A percentile compares a stretch with the other conserved stretches of the same genome.
Conservation (phyloP, 2,888 invertebrate genomes). For the Amaurobius ferox region DNA sequence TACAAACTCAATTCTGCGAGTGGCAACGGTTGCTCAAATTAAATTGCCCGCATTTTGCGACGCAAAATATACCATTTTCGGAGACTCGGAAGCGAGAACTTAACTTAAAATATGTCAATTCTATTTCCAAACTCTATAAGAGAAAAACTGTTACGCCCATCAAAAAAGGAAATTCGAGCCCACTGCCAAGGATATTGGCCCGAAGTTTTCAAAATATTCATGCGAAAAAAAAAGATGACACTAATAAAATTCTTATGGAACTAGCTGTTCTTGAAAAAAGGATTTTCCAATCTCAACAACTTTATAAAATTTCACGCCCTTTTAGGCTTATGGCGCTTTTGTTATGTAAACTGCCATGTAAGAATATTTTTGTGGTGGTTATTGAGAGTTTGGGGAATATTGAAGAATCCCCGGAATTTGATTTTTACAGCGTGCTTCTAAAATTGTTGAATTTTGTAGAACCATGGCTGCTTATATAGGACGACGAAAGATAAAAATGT, state of each 20-base stretch:
- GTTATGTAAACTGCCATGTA: not conserved
- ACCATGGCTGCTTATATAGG: too few relatives aligned
- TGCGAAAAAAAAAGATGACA: not conserved
- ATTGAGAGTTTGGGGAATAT: not conserved
- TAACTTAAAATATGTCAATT: not conserved
- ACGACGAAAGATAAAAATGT: too few relatives aligned
- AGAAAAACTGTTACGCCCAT: not conserved
- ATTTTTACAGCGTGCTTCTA: not conserved
- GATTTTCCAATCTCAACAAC: not conserved
- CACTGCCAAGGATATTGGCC: not conserved
- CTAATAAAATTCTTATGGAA: slow-evolving; percentile 2
- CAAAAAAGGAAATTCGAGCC: not conserved
- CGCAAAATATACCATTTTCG: not conserved
- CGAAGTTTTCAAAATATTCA: not conserved
- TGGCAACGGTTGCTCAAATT: not conserved
- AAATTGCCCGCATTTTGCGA: not conserved
- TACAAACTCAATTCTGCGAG: not conserved
- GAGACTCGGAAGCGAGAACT: not conserved
- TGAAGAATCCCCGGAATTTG: not conserved
- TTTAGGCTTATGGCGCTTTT: not conserved
- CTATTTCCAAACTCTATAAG: not conserved
- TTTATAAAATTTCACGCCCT: not conserved
- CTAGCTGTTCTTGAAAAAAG: not conserved
- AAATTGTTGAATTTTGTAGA: not conserved
- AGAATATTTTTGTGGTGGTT: slow-evolving; percentile 2